Evolutionary conservation across 2,888 invertebrate genomes (phyloP), one percentile per base, ranked within the genome.

Genomic region (Rhamphomyia laevipes): DNA sequence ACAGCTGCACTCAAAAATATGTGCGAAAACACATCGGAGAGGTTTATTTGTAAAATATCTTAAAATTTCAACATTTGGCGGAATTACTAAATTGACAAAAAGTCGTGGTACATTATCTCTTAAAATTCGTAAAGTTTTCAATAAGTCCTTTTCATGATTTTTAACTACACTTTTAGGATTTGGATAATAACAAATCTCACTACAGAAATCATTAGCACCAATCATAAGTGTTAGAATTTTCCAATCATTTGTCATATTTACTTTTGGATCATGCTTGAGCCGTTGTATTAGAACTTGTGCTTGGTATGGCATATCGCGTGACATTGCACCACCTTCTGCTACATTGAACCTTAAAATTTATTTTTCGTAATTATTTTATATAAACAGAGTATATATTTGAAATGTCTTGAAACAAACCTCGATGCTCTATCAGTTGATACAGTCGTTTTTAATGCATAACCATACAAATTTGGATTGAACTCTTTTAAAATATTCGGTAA

Each of bases 391-490:
- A 6, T 2, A 6, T 7, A 27, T 27, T 7, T 7, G n/a, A n/a
- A 7, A 7, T 27, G 7, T 27, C 2, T 27, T 4, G 4, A 27
- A 35, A n/a, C 13, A n/a, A n/a, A 35, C 35, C 58, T 62, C 7
- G 69, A 66, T 1, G 61, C 52, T 15, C 65, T 58, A 27, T 76
- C 70, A 30, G 65, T 66, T 1, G 74, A 66, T 7, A 73, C 60
- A 0, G 76, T 73, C 58, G 77, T 75, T 16, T 67, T 65, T 1
- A 71, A 50, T 0, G 82, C 73, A 55, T 77, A 82, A 0, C 83
- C 83, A 47, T 78, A 67, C 17, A 84, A 61, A 41, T 77, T 73
- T 0, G 79, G 77, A 64, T 82, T 83, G 61, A 77, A 83, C 60
- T 74, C 77, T 59, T 78, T 78, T 17, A 81, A 58, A 41, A 80